Conservation (phyloP, 1,140 invertebrate genomes). For the Teleogryllus occipitalis region DNA sequence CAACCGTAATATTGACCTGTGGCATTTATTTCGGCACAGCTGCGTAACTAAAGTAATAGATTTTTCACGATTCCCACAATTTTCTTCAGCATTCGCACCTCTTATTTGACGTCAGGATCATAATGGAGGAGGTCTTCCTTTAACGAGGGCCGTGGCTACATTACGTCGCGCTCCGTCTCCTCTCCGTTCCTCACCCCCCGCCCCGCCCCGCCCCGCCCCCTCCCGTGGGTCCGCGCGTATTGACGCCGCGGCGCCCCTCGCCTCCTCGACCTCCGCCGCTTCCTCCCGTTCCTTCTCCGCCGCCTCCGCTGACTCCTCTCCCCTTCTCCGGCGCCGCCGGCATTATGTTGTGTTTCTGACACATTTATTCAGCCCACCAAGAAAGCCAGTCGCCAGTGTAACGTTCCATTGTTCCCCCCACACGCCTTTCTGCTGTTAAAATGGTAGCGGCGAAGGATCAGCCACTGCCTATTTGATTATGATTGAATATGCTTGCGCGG, state of each 20-base stretch:
- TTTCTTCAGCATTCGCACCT: no score
- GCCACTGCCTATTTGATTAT: constrained; percentile 1
- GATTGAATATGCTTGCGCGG: background rate
- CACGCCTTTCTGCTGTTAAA: constrained; percentile 3
- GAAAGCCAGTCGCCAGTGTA: background rate
- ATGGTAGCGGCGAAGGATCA: background rate
- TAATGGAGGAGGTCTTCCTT: no score
- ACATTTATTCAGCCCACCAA: constrained; percentile 4
- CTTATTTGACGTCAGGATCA: no score
- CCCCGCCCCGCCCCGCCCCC: no score
- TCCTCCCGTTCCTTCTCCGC: background rate
- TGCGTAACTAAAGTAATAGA: no score
- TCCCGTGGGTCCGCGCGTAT: background rate
- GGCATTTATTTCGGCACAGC: no score
- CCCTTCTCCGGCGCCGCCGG: background rate
- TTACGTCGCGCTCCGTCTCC: no score
- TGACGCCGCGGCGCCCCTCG: background rate
- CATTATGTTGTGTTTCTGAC: constrained; percentile 4
- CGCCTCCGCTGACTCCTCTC: background rate
- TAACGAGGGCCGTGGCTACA: no score
- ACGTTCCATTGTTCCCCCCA: constrained; percentile 3
- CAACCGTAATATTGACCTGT: no score
- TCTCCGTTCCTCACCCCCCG: no score
- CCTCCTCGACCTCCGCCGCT: background rate
- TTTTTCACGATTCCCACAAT: no score